These are phyloP conservation scores for Drosophila birchii DNA, from an alignment of 2,888 invertebrate species.

Conservation along the genomic window DNA sequence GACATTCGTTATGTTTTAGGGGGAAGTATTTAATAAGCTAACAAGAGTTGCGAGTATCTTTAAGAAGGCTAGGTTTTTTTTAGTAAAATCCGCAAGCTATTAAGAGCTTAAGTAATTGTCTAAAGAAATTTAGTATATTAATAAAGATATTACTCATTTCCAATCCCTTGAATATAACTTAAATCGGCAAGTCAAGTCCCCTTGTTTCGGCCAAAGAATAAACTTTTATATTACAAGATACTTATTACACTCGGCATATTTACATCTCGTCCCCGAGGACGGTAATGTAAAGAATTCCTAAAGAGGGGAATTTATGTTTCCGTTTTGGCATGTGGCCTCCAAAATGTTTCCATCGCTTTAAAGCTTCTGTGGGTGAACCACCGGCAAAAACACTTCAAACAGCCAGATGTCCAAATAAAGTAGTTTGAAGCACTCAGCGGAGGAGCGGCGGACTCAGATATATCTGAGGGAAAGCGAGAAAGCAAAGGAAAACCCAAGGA, in stretches of 20 bases:
- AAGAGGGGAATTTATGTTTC: slow-evolving; percentile 27
- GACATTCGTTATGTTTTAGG: not conserved
- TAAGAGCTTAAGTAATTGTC: not conserved
- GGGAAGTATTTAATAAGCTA: slow-evolving; percentile 1
- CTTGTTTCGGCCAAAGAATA: not conserved
- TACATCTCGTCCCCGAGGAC: slow-evolving; percentile 3
- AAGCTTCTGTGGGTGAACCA: slow-evolving; percentile 9
- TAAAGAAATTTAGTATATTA: too few relatives aligned
- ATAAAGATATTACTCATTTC: not conserved
- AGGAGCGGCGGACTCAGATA: not conserved
- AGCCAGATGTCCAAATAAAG: slow-evolving; percentile 66
- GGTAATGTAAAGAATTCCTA: slow-evolving; percentile 3
- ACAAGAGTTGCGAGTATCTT: not conserved
- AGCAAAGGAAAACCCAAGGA: slow-evolving; percentile 13
- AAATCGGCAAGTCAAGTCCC: not conserved
- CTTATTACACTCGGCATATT: slow-evolving; percentile 32
- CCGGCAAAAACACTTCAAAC: slow-evolving; percentile 51
- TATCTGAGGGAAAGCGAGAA: not conserved
- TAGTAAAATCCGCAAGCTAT: not conserved
- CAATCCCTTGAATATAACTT: not conserved
- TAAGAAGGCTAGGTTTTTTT: not conserved
- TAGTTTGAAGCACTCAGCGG: slow-evolving; percentile 58
- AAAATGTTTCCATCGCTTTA: slow-evolving; percentile 30
- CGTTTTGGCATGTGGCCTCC: slow-evolving; percentile 23
- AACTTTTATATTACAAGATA: slow-evolving; percentile 23